phyloP scores from a whole-genome alignment of 2,113 vertebrate species.

The Mormoops blainvillei region DNA sequence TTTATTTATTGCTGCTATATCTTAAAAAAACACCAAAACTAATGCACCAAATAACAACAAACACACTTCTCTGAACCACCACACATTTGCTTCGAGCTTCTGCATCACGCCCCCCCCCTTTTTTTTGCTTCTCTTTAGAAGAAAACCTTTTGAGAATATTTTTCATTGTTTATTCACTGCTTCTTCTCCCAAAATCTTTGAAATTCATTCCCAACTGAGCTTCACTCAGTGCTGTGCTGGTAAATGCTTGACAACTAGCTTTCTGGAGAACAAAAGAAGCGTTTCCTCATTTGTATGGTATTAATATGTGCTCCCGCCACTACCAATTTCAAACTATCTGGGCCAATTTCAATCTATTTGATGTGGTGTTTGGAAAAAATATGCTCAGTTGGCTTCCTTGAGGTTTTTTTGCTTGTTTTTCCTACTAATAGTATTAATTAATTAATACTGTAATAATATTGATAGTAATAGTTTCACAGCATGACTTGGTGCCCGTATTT shows the following conservation, averaged over 20 bases:
- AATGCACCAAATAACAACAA: neutral
- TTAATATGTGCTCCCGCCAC: neutral
- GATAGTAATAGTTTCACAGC: neutral
- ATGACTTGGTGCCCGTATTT: neutral
- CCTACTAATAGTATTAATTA: neutral
- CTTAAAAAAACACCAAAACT: neutral
- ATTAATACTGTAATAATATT: neutral
- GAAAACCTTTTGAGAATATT: neutral
- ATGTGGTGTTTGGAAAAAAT: neutral
- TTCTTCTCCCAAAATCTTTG: neutral
- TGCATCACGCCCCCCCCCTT: accelerated
- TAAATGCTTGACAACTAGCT: neutral
- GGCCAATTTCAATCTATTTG: neutral
- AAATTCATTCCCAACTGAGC: neutral
- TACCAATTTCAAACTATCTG: neutral
- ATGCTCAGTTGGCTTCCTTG: neutral
- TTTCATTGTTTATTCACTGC: neutral
- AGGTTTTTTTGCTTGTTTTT: neutral
- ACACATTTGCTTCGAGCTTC: neutral
- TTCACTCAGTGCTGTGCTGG: neutral
- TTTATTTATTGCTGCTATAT: neutral
- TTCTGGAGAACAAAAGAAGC: neutral
- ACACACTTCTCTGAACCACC: neutral
- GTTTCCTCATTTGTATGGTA: neutral
- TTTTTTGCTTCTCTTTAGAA: neutral